Base-by-base conservation (phyloP, 2,113 vertebrate genomes). In the Aldabrachelys gigantea region DNA sequence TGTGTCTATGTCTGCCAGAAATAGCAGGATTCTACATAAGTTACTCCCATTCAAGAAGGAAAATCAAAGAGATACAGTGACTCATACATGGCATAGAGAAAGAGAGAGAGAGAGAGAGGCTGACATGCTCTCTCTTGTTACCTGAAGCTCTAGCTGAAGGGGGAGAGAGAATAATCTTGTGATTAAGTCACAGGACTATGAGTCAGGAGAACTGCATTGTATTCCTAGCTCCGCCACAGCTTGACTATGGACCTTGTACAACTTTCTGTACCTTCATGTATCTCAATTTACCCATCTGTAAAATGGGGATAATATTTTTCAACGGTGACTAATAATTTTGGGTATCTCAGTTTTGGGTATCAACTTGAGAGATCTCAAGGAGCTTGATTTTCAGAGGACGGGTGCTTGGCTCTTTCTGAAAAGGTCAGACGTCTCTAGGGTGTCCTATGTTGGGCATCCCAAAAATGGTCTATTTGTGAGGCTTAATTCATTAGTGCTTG, bases 151-250 rank as follows among this genome's bases (percentile, higher is more conserved):
- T 94, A 57, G 57, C 92, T 92, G 82, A 50, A 92, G 96, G 89
- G 94, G 80, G 78, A 95, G 94, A 94, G 96, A 95, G 92, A 95
- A 97, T 92, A 96, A 90, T 94, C 96, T 95, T 95, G 96, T 96
- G 90, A 90, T 88, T 94, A 89, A 95, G 72, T 44, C 72, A 89
- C 53, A 96, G 94, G 95, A 95, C 90, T 95, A 92, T 89, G 91
- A 86, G 92, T 57, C 80, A 50, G 11, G 0, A 1, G 2, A 35
- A 79, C 54, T 35, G 5, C 5, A 0, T 3, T 0, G 72, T 87
- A 49, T 72, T 62, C 54, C 52, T 24, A 82, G 78, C 14, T 38
- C 62, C 92, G n/a, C 35, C 50, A 57, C 29, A 54, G 8, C 31
- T 91, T 10, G 31, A 0, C 1, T 81, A 17, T 22, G 7, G 41